Evolutionary conservation across 2,888 invertebrate species (phyloP).

Genomic region (Magallana nippona): DNA sequence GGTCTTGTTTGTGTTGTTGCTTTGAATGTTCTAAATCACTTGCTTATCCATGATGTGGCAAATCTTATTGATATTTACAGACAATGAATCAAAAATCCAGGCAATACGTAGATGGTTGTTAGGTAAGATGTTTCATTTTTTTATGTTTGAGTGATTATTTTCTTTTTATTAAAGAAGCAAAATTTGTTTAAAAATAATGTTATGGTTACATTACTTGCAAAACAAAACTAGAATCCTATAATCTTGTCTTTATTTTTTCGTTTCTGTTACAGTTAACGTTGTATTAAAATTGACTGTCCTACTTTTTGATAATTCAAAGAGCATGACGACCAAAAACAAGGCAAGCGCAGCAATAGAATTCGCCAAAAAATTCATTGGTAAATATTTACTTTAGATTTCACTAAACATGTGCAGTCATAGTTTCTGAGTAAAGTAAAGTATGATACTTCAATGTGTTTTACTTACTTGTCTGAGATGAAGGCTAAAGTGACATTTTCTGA

Average conservation of each 20-base stretch:
- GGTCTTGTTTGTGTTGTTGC: neutral
- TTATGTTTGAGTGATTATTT: neutral
- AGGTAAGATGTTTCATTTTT: neutral
- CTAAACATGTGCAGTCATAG: neutral
- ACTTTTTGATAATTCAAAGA: neutral
- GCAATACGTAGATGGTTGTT: neutral
- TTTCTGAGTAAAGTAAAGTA: neutral
- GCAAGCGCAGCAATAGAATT: neutral
- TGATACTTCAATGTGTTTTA: no score
- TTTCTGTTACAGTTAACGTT: neutral
- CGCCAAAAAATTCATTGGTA: neutral
- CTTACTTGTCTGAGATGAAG: no score
- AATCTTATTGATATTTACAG: neutral
- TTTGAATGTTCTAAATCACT: neutral
- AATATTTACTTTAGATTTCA: neutral
- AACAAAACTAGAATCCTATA: no score
- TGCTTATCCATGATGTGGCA: neutral
- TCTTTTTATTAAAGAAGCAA: neutral
- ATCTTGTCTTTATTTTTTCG: neutral
- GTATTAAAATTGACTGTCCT: neutral
- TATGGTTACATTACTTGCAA: no score
- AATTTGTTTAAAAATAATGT: neutral
- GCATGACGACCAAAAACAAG: neutral
- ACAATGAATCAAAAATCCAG: neutral
- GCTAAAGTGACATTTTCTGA: no score